A percentile compares a stretch with the other conserved stretches of the same genome.
phyloP scores from a whole-genome alignment of 2,113 vertebrate species.

The Ariopsis seemanni region DNA sequence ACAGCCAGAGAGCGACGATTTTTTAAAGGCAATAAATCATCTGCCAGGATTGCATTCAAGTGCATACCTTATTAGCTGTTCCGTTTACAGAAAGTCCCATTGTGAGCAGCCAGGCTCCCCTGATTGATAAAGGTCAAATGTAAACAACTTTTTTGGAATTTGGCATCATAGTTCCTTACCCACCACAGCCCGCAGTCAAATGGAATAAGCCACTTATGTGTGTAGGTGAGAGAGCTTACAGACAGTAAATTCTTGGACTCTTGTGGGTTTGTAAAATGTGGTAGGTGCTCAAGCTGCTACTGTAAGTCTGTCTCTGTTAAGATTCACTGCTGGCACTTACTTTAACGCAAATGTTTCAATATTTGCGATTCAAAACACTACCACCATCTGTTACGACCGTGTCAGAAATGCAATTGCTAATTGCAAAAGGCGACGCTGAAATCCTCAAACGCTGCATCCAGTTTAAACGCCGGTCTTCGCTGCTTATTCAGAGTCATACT shows the following conservation, averaged over 20 bases:
- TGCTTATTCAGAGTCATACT: neutral
- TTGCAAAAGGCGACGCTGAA: neutral
- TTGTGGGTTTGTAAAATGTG: slow-evolving; percentile 20
- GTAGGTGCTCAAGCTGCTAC: slow-evolving; percentile 24
- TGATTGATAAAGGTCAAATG: slow-evolving; percentile 65
- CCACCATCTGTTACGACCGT: neutral
- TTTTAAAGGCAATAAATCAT: slow-evolving; percentile 66
- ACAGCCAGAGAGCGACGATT: slow-evolving; percentile 58
- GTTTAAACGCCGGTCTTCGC: neutral
- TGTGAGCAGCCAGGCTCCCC: slow-evolving; percentile 52
- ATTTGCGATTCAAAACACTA: slow-evolving; percentile 9
- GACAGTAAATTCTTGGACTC: slow-evolving; percentile 24
- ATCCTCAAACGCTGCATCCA: neutral
- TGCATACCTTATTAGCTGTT: slow-evolving; percentile 58
- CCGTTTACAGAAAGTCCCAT: slow-evolving; percentile 58
- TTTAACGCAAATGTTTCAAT: slow-evolving; percentile 1
- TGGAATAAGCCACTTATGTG: slow-evolving; percentile 41
- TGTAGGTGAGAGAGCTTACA: slow-evolving; percentile 7
- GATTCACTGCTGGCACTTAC: neutral
- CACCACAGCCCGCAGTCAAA: slow-evolving; percentile 41
- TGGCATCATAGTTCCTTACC: slow-evolving; percentile 52
- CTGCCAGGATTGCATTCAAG: slow-evolving; percentile 63
- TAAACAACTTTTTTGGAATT: slow-evolving; percentile 64
- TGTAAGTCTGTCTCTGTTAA: slow-evolving; percentile 28
- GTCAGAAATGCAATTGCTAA: neutral